These are phyloP conservation scores for Poecilus cupreus DNA, from an alignment of 2,888 invertebrate species.

Conservation along the genomic window DNA sequence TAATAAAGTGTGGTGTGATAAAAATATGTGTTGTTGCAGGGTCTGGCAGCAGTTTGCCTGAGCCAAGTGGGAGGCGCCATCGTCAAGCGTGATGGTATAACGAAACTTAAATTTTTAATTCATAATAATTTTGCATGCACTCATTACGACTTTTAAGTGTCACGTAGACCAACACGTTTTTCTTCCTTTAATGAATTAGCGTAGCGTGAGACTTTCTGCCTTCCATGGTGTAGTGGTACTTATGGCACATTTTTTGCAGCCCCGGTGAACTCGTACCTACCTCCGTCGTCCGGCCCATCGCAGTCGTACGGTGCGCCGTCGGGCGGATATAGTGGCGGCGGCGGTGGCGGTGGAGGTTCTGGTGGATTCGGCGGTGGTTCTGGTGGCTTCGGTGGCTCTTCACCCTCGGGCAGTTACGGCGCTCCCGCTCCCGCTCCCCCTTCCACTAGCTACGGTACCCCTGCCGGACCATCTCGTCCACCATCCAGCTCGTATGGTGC, in stretches of 20 bases:
- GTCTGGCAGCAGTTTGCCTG: conserved; percentile 66
- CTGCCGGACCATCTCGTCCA: conserved; percentile 61
- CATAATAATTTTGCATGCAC: neutral
- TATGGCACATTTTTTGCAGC: neutral
- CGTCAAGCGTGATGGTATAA: conserved; percentile 68
- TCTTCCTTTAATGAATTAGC: neutral
- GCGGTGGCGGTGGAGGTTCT: conserved; percentile 67
- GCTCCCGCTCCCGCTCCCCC: conserved; percentile 68
- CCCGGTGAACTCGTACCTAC: conserved; percentile 64
- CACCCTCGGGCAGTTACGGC: conserved; percentile 68
- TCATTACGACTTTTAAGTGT: conserved; percentile 10
- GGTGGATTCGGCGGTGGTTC: conserved; percentile 71
- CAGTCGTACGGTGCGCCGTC: conserved; percentile 64
- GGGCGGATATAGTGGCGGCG: conserved; percentile 57
- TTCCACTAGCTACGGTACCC: conserved; percentile 63
- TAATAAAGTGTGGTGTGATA: neutral
- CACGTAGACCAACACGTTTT: neutral
- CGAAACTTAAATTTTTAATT: conserved; percentile 39
- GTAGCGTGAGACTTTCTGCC: neutral
- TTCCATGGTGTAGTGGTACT: neutral
- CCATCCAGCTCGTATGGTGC: conserved; percentile 69
- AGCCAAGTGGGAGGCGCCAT: conserved; percentile 65
- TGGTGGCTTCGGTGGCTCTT: conserved; percentile 58
- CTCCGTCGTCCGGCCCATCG: conserved; percentile 65
- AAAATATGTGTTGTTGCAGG: conserved; percentile 63